These are phyloP conservation scores for Oreortyx pictus DNA, from an alignment of 2,797 vertebrate species.

Conservation along the genomic window DNA sequence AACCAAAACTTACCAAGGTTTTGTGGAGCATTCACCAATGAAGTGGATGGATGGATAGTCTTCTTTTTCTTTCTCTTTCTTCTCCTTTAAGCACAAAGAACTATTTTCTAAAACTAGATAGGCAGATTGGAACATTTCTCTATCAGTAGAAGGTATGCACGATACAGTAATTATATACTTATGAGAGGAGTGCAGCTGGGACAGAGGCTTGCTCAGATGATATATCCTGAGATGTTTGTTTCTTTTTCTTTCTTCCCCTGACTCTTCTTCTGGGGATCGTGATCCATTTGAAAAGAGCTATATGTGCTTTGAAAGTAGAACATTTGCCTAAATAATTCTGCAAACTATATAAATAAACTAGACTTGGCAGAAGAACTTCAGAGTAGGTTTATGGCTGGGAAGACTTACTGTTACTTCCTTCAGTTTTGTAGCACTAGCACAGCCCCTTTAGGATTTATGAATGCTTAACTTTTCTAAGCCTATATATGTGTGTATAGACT, in stretches of 20 bases:
- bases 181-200: not conserved
- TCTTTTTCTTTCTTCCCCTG: not conserved
- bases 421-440: not conserved
- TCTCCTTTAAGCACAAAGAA: not conserved
- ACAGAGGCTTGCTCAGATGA: not conserved
- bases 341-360: conserved; percentile 8
- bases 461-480: not conserved
- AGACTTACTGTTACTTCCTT: not conserved
- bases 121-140: not conserved
- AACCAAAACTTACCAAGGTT: not conserved
- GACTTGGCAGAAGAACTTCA: not conserved
- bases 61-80: not conserved
- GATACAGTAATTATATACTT: not conserved
- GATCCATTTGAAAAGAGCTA: not conserved
- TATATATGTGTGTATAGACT: not conserved
- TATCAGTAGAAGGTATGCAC: not conserved
- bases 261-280: not conserved
- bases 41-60: not conserved
- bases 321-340: not conserved
- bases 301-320: not conserved
- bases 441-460: not conserved
- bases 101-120: not conserved
- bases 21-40: not conserved
- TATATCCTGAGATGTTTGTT: not conserved
- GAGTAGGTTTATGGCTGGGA: not conserved